phyloP scores from a whole-genome alignment of 2,797 vertebrate species.

The Rhynchonycteris naso region DNA sequence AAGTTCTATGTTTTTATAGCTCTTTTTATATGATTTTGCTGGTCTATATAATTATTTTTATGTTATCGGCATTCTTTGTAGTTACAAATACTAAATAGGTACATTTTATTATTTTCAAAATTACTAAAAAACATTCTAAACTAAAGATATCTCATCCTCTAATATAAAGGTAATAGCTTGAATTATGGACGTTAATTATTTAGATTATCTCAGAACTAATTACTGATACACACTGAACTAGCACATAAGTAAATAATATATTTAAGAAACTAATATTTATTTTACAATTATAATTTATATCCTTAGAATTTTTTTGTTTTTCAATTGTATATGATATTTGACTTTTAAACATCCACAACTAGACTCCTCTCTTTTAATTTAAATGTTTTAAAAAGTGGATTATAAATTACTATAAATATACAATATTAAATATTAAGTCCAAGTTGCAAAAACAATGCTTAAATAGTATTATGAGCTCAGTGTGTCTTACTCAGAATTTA shows the following conservation, averaged over 20 bases:
- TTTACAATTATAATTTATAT: background rate
- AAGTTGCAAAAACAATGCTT: background rate
- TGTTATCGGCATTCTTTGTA: background rate
- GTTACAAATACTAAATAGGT: background rate
- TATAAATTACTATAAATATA: background rate
- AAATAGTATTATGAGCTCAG: background rate
- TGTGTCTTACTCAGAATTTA: background rate
- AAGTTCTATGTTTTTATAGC: background rate
- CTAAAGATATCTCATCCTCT: background rate
- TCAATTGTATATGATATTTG: background rate
- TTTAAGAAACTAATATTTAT: background rate
- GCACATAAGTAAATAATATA: background rate
- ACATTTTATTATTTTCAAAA: slow-evolving; percentile 25
- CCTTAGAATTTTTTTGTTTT: background rate
- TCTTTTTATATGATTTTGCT: background rate
- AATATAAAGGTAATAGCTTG: background rate
- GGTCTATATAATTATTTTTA: background rate
- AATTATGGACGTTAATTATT: background rate
- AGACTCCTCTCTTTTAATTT: background rate
- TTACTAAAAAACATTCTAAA: background rate
- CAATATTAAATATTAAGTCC: background rate
- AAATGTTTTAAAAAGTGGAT: background rate
- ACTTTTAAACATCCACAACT: background rate
- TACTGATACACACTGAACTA: background rate
- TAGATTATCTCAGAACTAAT: background rate